phyloP scores from a whole-genome alignment of 2,888 invertebrate species.

The Dysmachus trigonus region DNA sequence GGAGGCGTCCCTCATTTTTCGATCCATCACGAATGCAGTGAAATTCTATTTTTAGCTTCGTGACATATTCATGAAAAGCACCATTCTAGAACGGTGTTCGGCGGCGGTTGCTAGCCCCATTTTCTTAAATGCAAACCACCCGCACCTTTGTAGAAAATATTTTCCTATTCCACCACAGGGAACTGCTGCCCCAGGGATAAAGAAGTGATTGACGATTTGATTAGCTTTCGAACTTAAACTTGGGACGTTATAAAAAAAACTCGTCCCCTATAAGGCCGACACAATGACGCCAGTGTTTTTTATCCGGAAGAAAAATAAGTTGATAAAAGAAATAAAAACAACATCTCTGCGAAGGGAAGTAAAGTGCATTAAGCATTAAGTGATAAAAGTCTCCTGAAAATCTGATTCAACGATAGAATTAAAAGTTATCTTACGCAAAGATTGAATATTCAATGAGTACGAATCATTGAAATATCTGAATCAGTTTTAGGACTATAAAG shows the following conservation, averaged over 20 bases:
- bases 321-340: neutral
- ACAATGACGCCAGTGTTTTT: neutral
- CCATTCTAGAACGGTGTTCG: neutral
- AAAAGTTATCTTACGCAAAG: neutral
- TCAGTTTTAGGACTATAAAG: too few species aligned
- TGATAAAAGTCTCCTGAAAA: neutral
- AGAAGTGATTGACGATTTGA: neutral
- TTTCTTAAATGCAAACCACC: neutral
- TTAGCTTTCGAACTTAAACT: neutral
- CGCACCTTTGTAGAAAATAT: neutral
- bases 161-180: neutral
- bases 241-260: neutral
- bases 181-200: neutral
- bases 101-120: neutral
- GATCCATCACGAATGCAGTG: neutral
- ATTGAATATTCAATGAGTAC: neutral
- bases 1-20: neutral
- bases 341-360: neutral
- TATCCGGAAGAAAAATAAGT: neutral
- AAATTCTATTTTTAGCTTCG: neutral
- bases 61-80: neutral
- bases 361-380: neutral
- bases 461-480: too few species aligned
- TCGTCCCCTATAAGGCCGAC: neutral
- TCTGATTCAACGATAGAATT: neutral